Evolutionary conservation across 2,888 invertebrate genomes (phyloP), one percentile per base, ranked within the genome.

Genomic region (Spisula solida): DNA sequence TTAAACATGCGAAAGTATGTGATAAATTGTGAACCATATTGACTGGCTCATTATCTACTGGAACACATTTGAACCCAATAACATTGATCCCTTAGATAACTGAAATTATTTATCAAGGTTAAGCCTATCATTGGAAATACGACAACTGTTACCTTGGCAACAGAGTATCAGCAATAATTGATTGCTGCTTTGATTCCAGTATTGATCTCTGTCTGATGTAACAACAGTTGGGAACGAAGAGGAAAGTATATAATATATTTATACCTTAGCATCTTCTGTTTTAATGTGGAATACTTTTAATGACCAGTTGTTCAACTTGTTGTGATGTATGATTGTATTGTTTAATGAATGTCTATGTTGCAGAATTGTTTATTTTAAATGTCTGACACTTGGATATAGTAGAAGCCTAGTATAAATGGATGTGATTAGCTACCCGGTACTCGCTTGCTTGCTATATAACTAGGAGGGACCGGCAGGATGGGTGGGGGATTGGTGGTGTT

Each of bases 141-240:
- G 81, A 81, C 20, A 56, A 55, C 55, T 14, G 81, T 81, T 81
- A n/a, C 81, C 55, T 18, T 81, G 56, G 29, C 31, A 81, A 81
- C 81, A 55, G 55, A 55, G 14, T 81, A 56, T 51, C n/a, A 25
- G 60, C 60, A 66, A 66, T 66, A n/a, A 66, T 25, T 66, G 60
- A 66, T 66, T 66, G 25, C 60, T 60, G 6, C 25, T 25, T n/a
- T 56, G 56, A 6, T n/a, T 56, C n/a, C 56, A 1, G 0, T 56
- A 1, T n/a, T 56, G 20, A n/a, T n/a, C 20, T 56, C 56, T 0
- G 1, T n/a, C n/a, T 18, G n/a, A 56, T 56, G 20, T 18, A 6
- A n/a, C 5, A n/a, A 56, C 18, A 56, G 60, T 25, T n/a, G 25
- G 20, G 60, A 66, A 66, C 60, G 25, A 10, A 25, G 25, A 66